Evolutionary conservation across 2,888 invertebrate species (phyloP), one percentile per base, ranked within the genome.

Genomic region (Ophioninae sp.): DNA sequence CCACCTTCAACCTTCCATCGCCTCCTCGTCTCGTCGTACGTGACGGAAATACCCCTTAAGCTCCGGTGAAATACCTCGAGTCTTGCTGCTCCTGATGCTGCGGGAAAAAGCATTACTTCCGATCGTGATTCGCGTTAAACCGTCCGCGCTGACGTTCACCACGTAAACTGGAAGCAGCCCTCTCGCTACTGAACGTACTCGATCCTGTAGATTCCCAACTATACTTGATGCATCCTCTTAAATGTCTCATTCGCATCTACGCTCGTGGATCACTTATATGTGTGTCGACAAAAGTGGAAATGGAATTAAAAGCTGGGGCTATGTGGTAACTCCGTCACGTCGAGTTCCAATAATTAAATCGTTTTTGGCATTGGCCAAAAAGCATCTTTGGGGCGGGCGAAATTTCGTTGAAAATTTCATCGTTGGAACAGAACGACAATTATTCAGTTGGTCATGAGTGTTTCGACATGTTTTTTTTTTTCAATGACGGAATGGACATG

Each of bases 61-160:
- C 51, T 51, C 13, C 75, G 71, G 61, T 59, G 83, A 73, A 69
- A 81, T 85, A 82, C 65, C 73, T 73, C 82, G 81, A 76, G 83
- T 77, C 82, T 78, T 37, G 74, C 72, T 41, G 51, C 51, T 51
- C 17, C 51, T 51, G 51, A 13, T 51, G 51, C 51, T 51, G 13
- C 51, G 51, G 75, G 73, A 77, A 82, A 84, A 81, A 80, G 84
- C 85, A 85, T 85, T 86, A 86, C 87, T 87, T 87, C 86, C 87
- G 86, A 87, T 86, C 86, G 85, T 86, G 85, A 87, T 86, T 81
- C 85, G 83, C 85, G 84, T 79, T 79, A 79, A 82, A 84, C 79
- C 82, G 84, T 59, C 20, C 39, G 65, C 76, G 73, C 72, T 73
- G 72, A 76, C 72, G 79, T 77, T 81, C 71, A 59, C 83, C 83